Conservation (phyloP, 2,888 invertebrate genomes). For the Aproaerema taeniolella region DNA sequence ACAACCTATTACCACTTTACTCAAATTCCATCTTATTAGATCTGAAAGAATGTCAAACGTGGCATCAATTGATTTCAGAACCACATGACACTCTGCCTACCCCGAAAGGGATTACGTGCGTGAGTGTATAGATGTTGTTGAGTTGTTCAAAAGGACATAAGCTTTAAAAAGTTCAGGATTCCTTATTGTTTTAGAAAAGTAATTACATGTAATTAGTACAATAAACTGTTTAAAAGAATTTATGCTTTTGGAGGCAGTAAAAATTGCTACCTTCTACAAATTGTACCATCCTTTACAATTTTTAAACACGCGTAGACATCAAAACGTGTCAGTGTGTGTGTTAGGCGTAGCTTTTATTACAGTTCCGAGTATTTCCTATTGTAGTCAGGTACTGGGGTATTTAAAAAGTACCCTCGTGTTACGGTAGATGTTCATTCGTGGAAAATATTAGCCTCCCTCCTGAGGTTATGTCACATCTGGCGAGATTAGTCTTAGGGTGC, state of each 20-base stretch:
- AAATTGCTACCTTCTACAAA: not conserved
- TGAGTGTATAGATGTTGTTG: not conserved
- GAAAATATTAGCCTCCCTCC: slow-evolving; percentile 5
- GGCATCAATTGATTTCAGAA: too few relatives aligned
- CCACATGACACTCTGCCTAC: too few relatives aligned
- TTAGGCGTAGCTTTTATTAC: slow-evolving; percentile 46
- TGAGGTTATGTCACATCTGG: not conserved
- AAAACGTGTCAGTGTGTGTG: slow-evolving; percentile 37
- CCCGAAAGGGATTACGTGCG: not conserved
- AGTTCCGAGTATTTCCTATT: slow-evolving; percentile 45
- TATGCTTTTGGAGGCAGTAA: too few relatives aligned
- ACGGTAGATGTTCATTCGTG: slow-evolving; percentile 12
- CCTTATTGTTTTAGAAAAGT: too few relatives aligned
- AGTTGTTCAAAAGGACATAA: not conserved
- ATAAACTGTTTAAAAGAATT: too few relatives aligned
- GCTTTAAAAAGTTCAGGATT: too few relatives aligned
- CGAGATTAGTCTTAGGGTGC: slow-evolving; percentile 1
- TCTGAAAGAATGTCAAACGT: too few relatives aligned
- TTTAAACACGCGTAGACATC: slow-evolving; percentile 32
- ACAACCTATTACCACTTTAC: too few relatives aligned
- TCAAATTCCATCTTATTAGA: too few relatives aligned
- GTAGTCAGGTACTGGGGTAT: slow-evolving; percentile 28
- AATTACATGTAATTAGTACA: too few relatives aligned
- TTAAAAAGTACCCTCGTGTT: slow-evolving; percentile 1
- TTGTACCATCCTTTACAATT: slow-evolving; percentile 18